Evolutionary conservation across 2,797 vertebrate genomes (phyloP), one percentile per base, ranked within the genome.

Genomic region (Threskiornis aethiopicus): DNA sequence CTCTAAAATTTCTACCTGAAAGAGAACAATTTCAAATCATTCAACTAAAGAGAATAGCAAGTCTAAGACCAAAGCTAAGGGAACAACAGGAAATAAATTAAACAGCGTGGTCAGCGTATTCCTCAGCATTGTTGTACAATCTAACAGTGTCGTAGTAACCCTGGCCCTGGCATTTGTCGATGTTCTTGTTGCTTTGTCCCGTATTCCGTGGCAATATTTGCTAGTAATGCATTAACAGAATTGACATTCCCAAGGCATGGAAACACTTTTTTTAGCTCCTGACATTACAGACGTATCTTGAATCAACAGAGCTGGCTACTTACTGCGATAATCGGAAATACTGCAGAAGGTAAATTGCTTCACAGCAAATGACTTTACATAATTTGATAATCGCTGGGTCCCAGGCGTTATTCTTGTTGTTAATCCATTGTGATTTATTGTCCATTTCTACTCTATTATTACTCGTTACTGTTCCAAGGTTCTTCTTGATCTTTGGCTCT

Each of bases 171-270:
- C 55, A 29, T 46, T 49, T 8, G 5, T 67, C 79, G 62, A 0
- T n/a, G 51, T 22, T 95, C 73, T 52, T 76, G 25, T 46, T 89
- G 66, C 58, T 87, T 84, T 79, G 39, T 59, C 66, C 73, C n/a
- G 8, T 42, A 82, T 83, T 82, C 59, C 2, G 2, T 7, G 2
- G 62, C 44, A 64, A 16, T 59, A 76, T 77, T 78, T 91, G 59
- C 88, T 85, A 39, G 94, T 93, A 90, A 89, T 55, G 41, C 55
- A 95, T 96, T 94, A 97, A 94, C 88, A 95, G 90, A 93, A 92
- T n/a, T 66, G 73, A 83, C 73, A 70, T 90, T 92, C 88, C 80
- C 41, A 77, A 90, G 72, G 89, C 65, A 77, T 31, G 52, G 71
- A 91, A 94, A 71, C 33, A 31, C 52, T 73, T 88, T 77, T 78